A percentile compares a stretch with the other conserved stretches of the same genome.
Conservation (phyloP, 2,888 invertebrate genomes). For the Pristionchus maxplancki region DNA sequence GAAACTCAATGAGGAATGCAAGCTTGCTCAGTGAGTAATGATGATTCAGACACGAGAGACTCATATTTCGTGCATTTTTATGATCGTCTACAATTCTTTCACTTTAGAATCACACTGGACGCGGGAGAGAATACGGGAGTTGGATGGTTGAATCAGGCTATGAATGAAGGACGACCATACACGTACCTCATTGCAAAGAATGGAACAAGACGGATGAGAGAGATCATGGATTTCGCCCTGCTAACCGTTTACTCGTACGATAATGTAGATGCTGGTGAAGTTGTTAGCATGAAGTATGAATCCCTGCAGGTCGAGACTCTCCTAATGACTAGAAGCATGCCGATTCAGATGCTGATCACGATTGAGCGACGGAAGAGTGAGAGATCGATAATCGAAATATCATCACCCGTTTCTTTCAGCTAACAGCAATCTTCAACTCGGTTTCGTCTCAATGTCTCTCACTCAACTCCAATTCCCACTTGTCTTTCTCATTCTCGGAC, state of each 20-base stretch:
- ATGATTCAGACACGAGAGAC: neutral
- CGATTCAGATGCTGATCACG: neutral
- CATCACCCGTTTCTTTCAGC: neutral
- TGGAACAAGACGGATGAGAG: neutral
- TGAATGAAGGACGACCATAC: neutral
- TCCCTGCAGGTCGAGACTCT: neutral
- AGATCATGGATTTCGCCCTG: neutral
- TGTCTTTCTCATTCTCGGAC: neutral
- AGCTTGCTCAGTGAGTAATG: neutral
- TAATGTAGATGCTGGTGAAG: neutral
- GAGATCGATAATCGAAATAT: neutral
- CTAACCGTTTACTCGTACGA: neutral
- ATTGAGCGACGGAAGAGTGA: neutral
- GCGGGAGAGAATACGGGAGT: neutral
- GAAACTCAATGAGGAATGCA: neutral
- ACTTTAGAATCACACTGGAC: neutral
- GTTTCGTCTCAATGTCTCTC: neutral
- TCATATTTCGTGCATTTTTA: neutral
- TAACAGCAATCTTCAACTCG: neutral
- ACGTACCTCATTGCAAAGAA: neutral
- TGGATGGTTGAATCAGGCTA: neutral
- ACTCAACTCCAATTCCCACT: neutral
- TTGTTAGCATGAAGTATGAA: neutral
- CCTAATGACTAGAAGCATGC: neutral
- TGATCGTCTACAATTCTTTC: neutral